phyloP scores from a whole-genome alignment of 37 sponge, comb jelly and placozoan genomes.

The Diacarnus erythraeanus region DNA sequence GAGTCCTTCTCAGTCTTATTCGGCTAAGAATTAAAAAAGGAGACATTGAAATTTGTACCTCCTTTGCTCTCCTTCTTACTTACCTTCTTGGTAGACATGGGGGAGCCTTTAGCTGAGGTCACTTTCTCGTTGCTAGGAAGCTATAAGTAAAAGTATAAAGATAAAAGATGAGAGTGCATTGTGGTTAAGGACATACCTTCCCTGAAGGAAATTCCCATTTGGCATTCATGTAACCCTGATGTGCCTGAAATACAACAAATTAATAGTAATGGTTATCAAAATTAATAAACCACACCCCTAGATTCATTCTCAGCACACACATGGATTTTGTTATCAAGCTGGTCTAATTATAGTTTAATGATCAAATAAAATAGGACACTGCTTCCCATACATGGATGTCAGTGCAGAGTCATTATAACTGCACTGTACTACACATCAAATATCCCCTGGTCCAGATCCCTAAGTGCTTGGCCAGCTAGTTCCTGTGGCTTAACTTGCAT shows the following conservation, averaged over 20 bases:
- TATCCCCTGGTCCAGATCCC: too few relatives aligned
- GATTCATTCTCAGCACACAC: neutral
- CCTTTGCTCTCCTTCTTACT: neutral
- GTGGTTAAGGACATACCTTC: conserved; percentile 21
- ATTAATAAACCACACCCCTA: neutral
- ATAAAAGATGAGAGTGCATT: neutral
- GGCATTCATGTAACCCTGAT: conserved; percentile 49
- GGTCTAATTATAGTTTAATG: too few relatives aligned
- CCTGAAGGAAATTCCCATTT: conserved; percentile 57
- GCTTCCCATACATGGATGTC: too few relatives aligned
- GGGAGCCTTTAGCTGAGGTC: conserved; percentile 41
- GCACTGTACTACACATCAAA: too few relatives aligned
- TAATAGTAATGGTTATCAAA: neutral
- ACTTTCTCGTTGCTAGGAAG: conserved; percentile 62
- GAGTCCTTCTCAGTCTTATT: conserved; percentile 15
- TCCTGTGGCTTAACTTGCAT: too few relatives aligned
- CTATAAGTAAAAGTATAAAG: conserved; percentile 2
- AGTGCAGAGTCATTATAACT: too few relatives aligned
- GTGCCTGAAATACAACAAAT: conserved; percentile 19
- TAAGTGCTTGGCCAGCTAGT: too few relatives aligned
- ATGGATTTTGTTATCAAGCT: too few relatives aligned
- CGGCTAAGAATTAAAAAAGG: neutral
- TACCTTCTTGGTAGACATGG: conserved; percentile 65
- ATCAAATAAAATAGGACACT: too few relatives aligned
- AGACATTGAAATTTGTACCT: neutral